Percentiles rank a stretch among this genome's conserved stretches.
These are phyloP conservation scores for Acrobasis suavella DNA, from an alignment of 2,888 invertebrate species.

Conservation along the genomic window DNA sequence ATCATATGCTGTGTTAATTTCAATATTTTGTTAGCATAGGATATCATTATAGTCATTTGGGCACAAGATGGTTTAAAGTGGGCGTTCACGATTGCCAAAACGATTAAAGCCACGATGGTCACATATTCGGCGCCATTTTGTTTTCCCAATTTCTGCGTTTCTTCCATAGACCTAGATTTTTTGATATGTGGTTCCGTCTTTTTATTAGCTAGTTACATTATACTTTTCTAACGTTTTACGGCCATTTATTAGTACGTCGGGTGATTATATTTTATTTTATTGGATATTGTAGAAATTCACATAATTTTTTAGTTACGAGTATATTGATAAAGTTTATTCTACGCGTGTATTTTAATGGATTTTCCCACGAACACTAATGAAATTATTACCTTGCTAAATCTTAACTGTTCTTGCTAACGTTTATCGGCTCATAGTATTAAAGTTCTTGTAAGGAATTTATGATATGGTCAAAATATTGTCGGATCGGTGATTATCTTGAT, in stretches of 20 bases:
- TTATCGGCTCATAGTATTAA: slow-evolving; percentile 19
- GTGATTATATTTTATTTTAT: too few relatives aligned
- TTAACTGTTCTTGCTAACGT: background rate
- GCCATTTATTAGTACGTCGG: too few relatives aligned
- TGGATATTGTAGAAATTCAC: background rate
- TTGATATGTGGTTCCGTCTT: background rate
- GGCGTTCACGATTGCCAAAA: slow-evolving; percentile 4
- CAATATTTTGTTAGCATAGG: background rate
- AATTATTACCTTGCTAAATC: slow-evolving; percentile 8
- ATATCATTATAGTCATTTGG: background rate
- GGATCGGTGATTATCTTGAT: slow-evolving; percentile 20
- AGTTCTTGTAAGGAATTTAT: slow-evolving; percentile 9
- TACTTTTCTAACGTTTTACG: too few relatives aligned
- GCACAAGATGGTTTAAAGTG: background rate
- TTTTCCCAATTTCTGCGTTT: background rate
- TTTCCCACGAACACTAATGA: slow-evolving; percentile 9
- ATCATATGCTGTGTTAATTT: background rate
- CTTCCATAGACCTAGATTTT: background rate
- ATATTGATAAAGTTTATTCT: background rate
- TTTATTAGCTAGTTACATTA: too few relatives aligned
- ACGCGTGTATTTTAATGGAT: background rate
- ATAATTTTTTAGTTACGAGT: background rate
- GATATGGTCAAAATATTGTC: slow-evolving; percentile 20
- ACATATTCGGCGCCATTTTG: background rate
- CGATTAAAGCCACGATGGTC: background rate